These are phyloP conservation scores for Pardosa pseudoannulata DNA, from an alignment of 2,888 invertebrate species.

Conservation along the genomic window DNA sequence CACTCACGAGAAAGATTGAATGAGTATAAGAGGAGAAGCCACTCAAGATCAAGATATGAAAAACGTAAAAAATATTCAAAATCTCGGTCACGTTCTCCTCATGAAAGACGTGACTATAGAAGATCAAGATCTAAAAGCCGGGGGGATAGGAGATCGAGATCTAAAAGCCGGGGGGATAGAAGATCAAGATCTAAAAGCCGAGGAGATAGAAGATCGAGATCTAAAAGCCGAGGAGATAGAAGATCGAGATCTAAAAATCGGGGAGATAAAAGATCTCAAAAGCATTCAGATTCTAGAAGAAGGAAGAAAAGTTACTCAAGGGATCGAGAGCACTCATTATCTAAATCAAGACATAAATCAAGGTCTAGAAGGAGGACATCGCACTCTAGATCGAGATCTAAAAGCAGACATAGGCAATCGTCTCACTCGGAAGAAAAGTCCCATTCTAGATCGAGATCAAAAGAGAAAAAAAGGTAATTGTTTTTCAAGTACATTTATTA, in stretches of 20 bases:
- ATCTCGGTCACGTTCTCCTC: neutral
- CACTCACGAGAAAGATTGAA: neutral
- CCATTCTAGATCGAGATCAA: slow-evolving; percentile 36
- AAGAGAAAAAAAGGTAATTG: slow-evolving; percentile 28
- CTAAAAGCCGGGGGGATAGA: neutral
- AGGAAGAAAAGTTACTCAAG: neutral
- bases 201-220: slow-evolving; percentile 14
- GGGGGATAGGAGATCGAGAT: neutral
- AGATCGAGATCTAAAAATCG: neutral
- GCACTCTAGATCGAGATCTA: slow-evolving; percentile 16
- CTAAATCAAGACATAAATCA: slow-evolving; percentile 2
- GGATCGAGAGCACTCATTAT: neutral
- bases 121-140: neutral
- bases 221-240: slow-evolving; percentile 7
- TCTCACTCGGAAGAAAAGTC: neutral
- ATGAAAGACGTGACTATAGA: neutral
- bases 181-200: neutral
- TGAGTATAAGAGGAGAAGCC: neutral
- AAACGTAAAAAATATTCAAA: neutral
- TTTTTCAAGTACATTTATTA: no score
- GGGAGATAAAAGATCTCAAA: neutral
- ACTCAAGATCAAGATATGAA: slow-evolving; percentile 12
- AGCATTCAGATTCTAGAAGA: neutral
- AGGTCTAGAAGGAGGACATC: neutral
- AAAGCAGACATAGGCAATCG: slow-evolving; percentile 1